Conservation (phyloP, 2,797 vertebrate species). For the Gobionotothen gibberifrons region DNA sequence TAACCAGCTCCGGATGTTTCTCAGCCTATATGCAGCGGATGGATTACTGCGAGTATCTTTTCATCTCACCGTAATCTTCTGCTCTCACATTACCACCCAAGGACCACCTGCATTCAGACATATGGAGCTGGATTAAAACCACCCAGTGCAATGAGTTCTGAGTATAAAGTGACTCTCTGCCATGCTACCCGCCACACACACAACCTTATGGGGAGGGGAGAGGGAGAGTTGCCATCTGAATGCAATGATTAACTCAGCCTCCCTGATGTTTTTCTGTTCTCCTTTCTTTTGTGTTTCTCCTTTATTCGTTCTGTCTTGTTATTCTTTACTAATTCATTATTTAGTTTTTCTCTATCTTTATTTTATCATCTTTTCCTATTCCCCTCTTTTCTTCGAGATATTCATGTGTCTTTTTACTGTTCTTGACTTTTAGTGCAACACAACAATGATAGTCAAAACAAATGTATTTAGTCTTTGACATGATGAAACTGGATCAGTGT, state of each 20-base stretch:
- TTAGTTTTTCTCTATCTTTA: background rate
- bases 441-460: background rate
- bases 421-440: slow-evolving; percentile 4
- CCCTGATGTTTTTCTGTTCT: background rate
- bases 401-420: background rate
- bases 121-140: slow-evolving; percentile 62
- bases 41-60: slow-evolving; percentile 65
- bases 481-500: background rate
- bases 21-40: slow-evolving; percentile 56
- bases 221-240: slow-evolving; percentile 20
- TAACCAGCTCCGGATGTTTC: slow-evolving; percentile 76
- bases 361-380: background rate
- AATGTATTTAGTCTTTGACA: background rate
- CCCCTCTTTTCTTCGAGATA: background rate
- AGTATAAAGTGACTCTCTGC: slow-evolving; percentile 46
- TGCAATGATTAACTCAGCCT: slow-evolving; percentile 34
- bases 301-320: background rate
- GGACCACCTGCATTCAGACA: slow-evolving; percentile 72
- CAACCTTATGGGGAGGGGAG: background rate
- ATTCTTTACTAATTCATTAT: background rate
- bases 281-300: slow-evolving; percentile 3
- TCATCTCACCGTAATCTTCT: slow-evolving; percentile 72
- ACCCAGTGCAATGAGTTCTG: slow-evolving; percentile 39
- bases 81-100: slow-evolving; percentile 63
- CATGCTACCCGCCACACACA: slow-evolving; percentile 23